These are phyloP conservation scores for Protonibea diacanthus DNA, from an alignment of 2,797 vertebrate species.

Conservation along the genomic window DNA sequence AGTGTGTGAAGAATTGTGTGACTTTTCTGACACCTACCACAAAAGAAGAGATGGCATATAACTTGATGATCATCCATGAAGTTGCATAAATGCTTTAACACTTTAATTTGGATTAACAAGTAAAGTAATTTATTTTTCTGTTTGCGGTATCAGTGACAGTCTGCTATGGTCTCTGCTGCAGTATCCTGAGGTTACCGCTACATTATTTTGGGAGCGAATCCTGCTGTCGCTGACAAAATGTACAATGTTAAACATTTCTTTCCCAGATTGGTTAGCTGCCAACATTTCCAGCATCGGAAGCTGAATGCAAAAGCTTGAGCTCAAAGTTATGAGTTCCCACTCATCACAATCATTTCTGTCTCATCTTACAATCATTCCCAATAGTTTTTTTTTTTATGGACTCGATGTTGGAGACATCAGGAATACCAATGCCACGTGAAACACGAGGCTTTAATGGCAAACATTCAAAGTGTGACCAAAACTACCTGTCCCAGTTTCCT, in stretches of 20 bases:
- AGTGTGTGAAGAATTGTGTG: too few relatives aligned
- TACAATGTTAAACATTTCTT: not conserved
- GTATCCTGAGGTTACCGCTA: not conserved
- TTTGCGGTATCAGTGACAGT: not conserved
- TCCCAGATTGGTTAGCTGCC: not conserved
- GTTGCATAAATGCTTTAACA: not conserved
- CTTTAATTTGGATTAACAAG: not conserved
- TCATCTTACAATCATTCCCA: constrained; percentile 36
- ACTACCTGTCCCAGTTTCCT: constrained; percentile 11
- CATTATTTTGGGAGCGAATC: not conserved
- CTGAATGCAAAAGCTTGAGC: not conserved
- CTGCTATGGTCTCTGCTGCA: not conserved
- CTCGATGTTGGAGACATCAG: constrained; percentile 41
- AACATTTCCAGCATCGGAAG: not conserved
- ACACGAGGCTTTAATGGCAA: constrained; percentile 46
- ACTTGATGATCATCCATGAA: too few relatives aligned
- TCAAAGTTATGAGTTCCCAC: constrained; percentile 41
- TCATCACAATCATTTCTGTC: constrained; percentile 33
- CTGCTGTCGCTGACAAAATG: not conserved
- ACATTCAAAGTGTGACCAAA: constrained; percentile 18
- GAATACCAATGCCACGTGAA: constrained; percentile 44
- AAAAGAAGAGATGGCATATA: too few relatives aligned
- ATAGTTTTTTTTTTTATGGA: constrained; percentile 58
- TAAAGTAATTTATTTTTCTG: not conserved
- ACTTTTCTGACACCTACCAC: too few relatives aligned